Evolutionary conservation across 2,888 invertebrate species (phyloP), one percentile per base, ranked within the genome.

Genomic region (Agrenia bidenticulata): DNA sequence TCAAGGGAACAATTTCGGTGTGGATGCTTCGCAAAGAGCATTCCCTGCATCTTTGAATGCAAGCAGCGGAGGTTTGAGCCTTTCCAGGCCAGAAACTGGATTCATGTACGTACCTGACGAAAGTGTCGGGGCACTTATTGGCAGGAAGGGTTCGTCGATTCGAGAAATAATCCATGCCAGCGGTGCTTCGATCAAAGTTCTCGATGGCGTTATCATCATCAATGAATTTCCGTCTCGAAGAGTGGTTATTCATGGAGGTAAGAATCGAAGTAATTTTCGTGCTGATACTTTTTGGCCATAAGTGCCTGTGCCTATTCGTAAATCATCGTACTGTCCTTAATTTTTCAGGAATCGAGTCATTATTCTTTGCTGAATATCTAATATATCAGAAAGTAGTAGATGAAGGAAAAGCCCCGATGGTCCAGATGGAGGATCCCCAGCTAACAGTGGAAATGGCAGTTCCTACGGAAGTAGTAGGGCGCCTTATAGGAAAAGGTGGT

Each of bases 91-190:
- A 1, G 69, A 69, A 42, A 57, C 61, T 19, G 63, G 58, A 1
- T 61, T 66, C 55, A 66, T 69, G 63, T 66, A 69, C 41, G 54
- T 62, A 17, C 66, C 66, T 11, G 61, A 63, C 4, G 58, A 63
- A 24, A 56, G 56, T 17, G 84, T 85, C 77, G 85, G 85, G 17
- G 79, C 85, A 32, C 81, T 84, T 55, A 85, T 85, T 73, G 85
- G 85, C 24, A 83, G 83, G 76, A 81, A 80, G 67, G 85, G 85
- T 32, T 24, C 80, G 55, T 83, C 83, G 19, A 84, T 85, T 73
- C 84, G 84, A 77, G 80, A 81, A 68, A 83, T 85, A 61, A 84
- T 84, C 81, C 81, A 83, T 57, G 60, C 61, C 32, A 71, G 62
- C 11, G 70, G 68, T 1, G 63, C 66, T 7, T 66, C 66, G 7